Evolutionary conservation across 2,113 vertebrate species (phyloP).

Genomic region (Percopsis transmontana): DNA sequence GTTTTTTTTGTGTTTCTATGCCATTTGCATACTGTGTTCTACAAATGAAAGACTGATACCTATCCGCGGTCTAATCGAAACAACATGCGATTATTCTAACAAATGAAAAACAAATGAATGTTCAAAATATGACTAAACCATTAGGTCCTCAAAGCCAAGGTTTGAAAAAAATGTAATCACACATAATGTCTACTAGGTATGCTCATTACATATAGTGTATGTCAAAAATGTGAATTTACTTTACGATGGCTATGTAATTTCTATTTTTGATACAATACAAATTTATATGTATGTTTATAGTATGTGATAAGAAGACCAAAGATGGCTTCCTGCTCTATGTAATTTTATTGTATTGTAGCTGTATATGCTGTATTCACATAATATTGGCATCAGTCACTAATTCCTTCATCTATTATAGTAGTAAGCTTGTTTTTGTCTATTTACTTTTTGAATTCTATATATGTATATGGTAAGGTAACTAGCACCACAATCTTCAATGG

Average conservation of each 20-base stretch:
- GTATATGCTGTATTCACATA: slow-evolving; percentile 68
- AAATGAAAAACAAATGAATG: slow-evolving; percentile 52
- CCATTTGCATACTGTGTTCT: slow-evolving; percentile 36
- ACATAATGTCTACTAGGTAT: slow-evolving; percentile 67
- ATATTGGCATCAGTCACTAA: slow-evolving; percentile 67
- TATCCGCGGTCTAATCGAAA: slow-evolving; percentile 25
- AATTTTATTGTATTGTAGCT: slow-evolving; percentile 69
- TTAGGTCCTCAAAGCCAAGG: slow-evolving; percentile 64
- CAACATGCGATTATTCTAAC: slow-evolving; percentile 27
- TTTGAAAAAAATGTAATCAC: slow-evolving; percentile 55
- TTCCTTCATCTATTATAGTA: slow-evolving; percentile 65
- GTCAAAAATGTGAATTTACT: slow-evolving; percentile 80
- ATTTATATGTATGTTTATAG: slow-evolving; percentile 80
- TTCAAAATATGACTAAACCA: slow-evolving; percentile 58
- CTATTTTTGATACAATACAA: slow-evolving; percentile 84
- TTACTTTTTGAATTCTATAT: slow-evolving; percentile 69
- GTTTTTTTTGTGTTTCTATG: slow-evolving; percentile 50
- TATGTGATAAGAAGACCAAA: slow-evolving; percentile 79
- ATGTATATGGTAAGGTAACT: slow-evolving; percentile 43
- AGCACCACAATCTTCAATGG: slow-evolving; percentile 66
- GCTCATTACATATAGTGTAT: slow-evolving; percentile 68
- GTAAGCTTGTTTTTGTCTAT: slow-evolving; percentile 66
- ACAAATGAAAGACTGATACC: slow-evolving; percentile 33
- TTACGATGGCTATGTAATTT: slow-evolving; percentile 80
- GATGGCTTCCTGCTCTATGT: slow-evolving; percentile 76